Base-by-base conservation (phyloP, 2,797 vertebrate genomes). In the Sebastes diploproa region DNA sequence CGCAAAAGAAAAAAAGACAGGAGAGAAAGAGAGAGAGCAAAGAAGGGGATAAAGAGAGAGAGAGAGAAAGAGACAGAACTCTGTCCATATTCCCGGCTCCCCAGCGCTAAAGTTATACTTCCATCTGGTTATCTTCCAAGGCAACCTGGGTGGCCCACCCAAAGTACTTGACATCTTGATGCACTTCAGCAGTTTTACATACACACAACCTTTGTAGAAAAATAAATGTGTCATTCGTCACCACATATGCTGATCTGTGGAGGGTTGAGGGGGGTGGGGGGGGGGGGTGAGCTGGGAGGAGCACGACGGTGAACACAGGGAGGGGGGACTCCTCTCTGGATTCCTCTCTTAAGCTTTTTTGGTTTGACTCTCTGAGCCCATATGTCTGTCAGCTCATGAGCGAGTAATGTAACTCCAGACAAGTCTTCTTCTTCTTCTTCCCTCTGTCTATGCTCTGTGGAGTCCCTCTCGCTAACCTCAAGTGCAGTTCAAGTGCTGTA, bases 191-290 rank as follows among this genome's bases (percentile, higher is more conserved):
- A 99, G 97, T 98, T 99, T 99, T 99, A 98, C 97, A 99, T 97
- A 99, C 98, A 99, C 96, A 99, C 97, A 98, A 98, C 96, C 97
- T 98, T 97, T 96, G 97, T 97, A 98, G 98, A 97, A 98, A 99
- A 99, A 99, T 99, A 99, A 99, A 99, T 98, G 97, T 98, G 97
- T 99, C 98, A 98, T 99, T 98, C 96, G 94, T 99, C 98, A 99
- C 97, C 97, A 97, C 98, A 97, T 97, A 98, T 98, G 97, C 96
- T 97, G 97, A 97, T 97, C 96, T 96, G 96, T 93, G 95, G 96
- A 96, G 95, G 89, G 83, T 81, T 83, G 56, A 2, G 22, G 22
- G 22, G 22, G 32, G 27, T 27, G 1, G 32, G 34, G 11, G 32
- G 46, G 46, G 36, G 46, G 72, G 76, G 64, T 27, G 76, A 64